A percentile compares a stretch with the other conserved stretches of the same genome.
Conservation (phyloP, 2,888 invertebrate genomes). For the Sicus ferrugineus region DNA sequence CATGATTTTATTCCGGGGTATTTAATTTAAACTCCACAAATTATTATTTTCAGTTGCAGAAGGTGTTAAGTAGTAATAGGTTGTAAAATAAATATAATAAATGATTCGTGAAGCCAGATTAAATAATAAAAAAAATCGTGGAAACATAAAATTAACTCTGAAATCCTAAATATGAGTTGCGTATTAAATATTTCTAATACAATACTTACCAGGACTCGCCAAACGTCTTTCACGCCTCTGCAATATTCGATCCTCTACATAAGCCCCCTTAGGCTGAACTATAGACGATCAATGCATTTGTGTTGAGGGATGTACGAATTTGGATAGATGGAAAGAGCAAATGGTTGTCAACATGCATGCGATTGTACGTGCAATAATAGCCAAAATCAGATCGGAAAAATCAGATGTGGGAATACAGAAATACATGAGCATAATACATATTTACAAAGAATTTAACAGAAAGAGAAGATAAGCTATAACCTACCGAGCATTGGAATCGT, state of each 20-base stretch:
- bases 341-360: slow-evolving; percentile 13
- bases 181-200: background rate
- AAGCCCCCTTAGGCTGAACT: slow-evolving; percentile 55
- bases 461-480: slow-evolving; percentile 39
- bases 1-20: too few relatives aligned
- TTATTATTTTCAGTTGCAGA: too few relatives aligned
- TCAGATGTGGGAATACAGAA: slow-evolving; percentile 27
- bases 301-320: slow-evolving; percentile 22
- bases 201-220: slow-evolving; percentile 61
- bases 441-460: slow-evolving; percentile 29
- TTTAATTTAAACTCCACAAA: too few relatives aligned
- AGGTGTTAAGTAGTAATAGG: background rate
- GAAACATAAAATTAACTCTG: background rate
- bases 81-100: background rate
- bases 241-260: slow-evolving; percentile 63
- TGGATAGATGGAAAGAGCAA: slow-evolving; percentile 24
- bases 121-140: background rate
- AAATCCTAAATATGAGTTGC: background rate
- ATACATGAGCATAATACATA: slow-evolving; percentile 40
- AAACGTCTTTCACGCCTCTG: slow-evolving; percentile 63
- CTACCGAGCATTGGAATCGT: slow-evolving; percentile 55
- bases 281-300: slow-evolving; percentile 26
- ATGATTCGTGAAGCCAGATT: background rate
- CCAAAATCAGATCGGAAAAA: slow-evolving; percentile 31
- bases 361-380: slow-evolving; percentile 38